A percentile compares a stretch with the other conserved stretches of the same genome.
Conservation (phyloP, 2,888 invertebrate genomes). For the Deilephila porcellus region DNA sequence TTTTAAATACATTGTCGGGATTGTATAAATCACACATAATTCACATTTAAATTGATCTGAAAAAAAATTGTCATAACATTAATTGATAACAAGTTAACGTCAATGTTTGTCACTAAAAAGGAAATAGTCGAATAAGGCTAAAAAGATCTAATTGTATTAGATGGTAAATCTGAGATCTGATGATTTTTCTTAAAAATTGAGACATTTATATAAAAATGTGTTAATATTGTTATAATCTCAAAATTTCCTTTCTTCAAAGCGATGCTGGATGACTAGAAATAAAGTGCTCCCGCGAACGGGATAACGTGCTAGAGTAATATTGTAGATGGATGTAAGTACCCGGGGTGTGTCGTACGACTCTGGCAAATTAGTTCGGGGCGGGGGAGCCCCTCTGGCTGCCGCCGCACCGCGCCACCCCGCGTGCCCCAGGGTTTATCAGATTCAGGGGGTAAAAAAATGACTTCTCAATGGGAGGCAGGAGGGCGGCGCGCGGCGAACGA, state of each 20-base stretch:
- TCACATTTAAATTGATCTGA: neutral
- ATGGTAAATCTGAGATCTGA: neutral
- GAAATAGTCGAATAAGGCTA: neutral
- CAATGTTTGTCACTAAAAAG: conserved; percentile 8
- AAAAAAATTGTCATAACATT: neutral
- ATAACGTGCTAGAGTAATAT: conserved; percentile 84
- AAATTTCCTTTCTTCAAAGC: conserved; percentile 68
- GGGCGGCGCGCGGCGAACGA: conserved; percentile 64
- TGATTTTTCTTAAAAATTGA: neutral
- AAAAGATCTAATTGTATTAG: neutral
- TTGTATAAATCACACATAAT: conserved; percentile 55
- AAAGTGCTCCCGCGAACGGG: conserved; percentile 79
- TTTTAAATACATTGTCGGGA: conserved; percentile 68
- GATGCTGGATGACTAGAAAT: conserved; percentile 72
- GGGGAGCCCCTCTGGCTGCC: conserved; percentile 73
- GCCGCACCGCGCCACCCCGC: conserved; percentile 51
- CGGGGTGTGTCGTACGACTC: conserved; percentile 84
- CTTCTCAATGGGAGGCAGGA: conserved; percentile 83
- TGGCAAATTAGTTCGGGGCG: conserved; percentile 84
- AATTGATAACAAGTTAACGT: neutral
- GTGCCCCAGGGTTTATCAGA: conserved; percentile 79
- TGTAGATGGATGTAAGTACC: conserved; percentile 84
- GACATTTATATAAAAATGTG: neutral
- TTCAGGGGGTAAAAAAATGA: conserved; percentile 83
- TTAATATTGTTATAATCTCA: conserved; percentile 32